Percentiles rank a stretch among this genome's conserved stretches.
phyloP scores from a whole-genome alignment of 1,140 invertebrate species.

The Bradysia coprophila region DNA sequence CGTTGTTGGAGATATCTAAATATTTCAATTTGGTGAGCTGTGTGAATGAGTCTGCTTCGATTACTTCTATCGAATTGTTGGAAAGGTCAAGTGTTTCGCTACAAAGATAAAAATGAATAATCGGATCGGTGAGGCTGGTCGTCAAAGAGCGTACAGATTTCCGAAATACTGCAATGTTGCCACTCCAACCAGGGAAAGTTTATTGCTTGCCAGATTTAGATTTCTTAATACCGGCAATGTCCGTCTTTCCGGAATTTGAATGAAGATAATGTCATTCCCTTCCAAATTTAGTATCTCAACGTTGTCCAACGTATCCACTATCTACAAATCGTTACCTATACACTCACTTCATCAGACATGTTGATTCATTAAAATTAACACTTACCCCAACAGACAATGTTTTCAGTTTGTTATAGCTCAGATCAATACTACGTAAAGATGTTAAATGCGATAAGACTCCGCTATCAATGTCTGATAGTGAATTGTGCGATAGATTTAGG shows the following conservation, averaged over 20 bases:
- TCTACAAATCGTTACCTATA: too few species aligned
- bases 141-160: neutral
- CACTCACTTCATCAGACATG: too few species aligned
- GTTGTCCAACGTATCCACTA: neutral
- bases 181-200: neutral
- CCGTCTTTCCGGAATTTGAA: neutral
- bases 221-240: neutral
- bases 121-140: neutral
- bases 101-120: neutral
- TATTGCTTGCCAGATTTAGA: neutral
- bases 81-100: neutral
- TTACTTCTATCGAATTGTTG: neutral
- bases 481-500: neutral
- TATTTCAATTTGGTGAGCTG: neutral
- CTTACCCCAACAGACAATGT: neutral
- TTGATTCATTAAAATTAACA: too few species aligned
- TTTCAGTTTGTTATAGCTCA: neutral
- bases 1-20: slow-evolving; percentile 2
- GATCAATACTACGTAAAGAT: neutral
- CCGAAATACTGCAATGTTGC: neutral
- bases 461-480: neutral
- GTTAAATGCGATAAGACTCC: neutral
- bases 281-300: neutral
- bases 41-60: neutral
- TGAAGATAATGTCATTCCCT: neutral